Evolutionary conservation across 2,888 invertebrate genomes (phyloP).

Genomic region (Kuschelorhynchus macadamiae): DNA sequence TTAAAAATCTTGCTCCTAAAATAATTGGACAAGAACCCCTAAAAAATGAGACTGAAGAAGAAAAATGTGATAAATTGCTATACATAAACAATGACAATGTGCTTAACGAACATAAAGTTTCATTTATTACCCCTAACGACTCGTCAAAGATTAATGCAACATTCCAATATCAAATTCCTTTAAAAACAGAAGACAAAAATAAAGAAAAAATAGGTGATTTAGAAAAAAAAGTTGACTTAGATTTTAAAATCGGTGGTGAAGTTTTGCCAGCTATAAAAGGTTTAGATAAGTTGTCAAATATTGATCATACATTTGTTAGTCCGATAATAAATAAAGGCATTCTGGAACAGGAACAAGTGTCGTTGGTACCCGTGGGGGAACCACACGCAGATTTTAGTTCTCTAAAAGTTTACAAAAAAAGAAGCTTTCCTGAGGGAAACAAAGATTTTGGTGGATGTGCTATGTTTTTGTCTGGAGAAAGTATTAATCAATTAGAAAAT

Average conservation of each 20-base stretch:
- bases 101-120: background rate
- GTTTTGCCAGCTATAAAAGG: conserved; percentile 63
- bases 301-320: conserved; percentile 62
- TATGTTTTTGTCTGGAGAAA: conserved; percentile 67
- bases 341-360: conserved; percentile 65
- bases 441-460: conserved; percentile 69
- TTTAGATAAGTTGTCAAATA: conserved; percentile 60
- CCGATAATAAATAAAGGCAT: conserved; percentile 56
- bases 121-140: no score
- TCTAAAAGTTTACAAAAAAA: conserved; percentile 67
- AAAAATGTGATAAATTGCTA: background rate
- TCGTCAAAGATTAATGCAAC: no score
- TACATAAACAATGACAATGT: background rate
- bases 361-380: conserved; percentile 67
- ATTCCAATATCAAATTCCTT: background rate
- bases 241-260: conserved; percentile 68
- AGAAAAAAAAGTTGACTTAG: conserved; percentile 57
- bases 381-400: conserved; percentile 66
- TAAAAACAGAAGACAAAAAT: background rate
- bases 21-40: no score
- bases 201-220: background rate
- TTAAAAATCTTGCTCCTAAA: no score
- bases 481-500: conserved; percentile 43
- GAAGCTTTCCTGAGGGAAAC: conserved; percentile 51
- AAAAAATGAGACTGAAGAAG: background rate